Evolutionary conservation across 2,888 invertebrate species (phyloP), one percentile per base, ranked within the genome.

Genomic region (Dromius quadrimaculatus): DNA sequence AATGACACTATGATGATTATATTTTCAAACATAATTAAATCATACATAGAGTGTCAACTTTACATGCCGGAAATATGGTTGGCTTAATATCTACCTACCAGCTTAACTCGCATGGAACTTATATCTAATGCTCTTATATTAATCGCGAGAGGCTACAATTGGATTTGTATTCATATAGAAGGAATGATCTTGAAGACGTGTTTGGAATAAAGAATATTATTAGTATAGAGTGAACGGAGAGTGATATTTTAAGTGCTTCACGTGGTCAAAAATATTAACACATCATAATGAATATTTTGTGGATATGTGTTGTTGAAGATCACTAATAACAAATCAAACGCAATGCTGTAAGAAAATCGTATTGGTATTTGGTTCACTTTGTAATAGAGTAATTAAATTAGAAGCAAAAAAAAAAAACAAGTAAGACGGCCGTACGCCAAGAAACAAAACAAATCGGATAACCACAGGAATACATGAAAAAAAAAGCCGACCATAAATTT

Each of bases 101-200:
- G n/a, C n/a, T n/a, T n/a, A n/a, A n/a, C n/a, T 15, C 41, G 8
- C 1, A 2, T 11, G 15, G 11, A 2, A 15, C 6, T n/a, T 4
- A 15, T 13, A 11, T 11, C 15, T 11, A 41, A 41, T 8, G 13
- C 3, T 11, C 8, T 11, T 2, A 11, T 41, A 3, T 6, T 15
- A 15, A 41, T 11, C 41, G 6, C 11, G 8, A 36, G 36, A 36
- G 11, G 9, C 3, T 6, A 41, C 41, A 41, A 41, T 41, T 41
- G 15, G 13, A 41, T 41, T 41, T 41, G 13, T 41, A 41, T 41
- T 41, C 41, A 41, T 15, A 41, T 41, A 41, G 15, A 41, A 41
- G 4, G 3, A 41, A 41, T 41, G 41, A 41, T 41, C 41, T 41
- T 6, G 36, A 11, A 4, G n/a, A 36, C 36, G 36, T 36, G 36